Base-by-base conservation (phyloP, 92 coral and sea anemone species). In the Umimayanthus kanabou region DNA sequence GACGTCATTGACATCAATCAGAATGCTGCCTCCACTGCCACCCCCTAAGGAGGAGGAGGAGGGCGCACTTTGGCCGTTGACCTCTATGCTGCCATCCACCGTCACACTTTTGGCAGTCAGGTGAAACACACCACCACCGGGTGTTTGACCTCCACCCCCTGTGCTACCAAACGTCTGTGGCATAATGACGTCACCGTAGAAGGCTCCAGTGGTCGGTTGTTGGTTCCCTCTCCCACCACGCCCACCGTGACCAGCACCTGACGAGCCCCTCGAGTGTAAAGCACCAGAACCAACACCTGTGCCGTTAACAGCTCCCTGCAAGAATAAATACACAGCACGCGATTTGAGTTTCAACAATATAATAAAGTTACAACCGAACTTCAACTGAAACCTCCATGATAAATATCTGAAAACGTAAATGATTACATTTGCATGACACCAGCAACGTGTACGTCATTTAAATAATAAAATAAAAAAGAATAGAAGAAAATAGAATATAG, bases 231-330 rank as follows among this genome's bases (percentile, higher is more conserved):
- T 82, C 61, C 95, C 95, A 73, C 95, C 95, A 71, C 93, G 91
- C 20, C 95, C 95, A 43, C 95, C 95, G 85, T 93, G 95, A 9
- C 95, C 95, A 57, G 95, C 95, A 29, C 95, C 95, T 13, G 95
- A 93, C 16, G 93, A 90, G 15, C 95, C 95, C 37, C 89, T 79
- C 2, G 91, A 66, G 37, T 87, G 76, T 65, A 45, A 87, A 37
- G 64, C 69, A 20, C 95, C 95, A 70, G 86, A 72, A 57, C 94
- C 94, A 42, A 65, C 55, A 30, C 92, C 92, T 47, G 80, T 14
- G 30, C 89, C 94, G 76, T 81, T 92, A 9, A 89, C 89, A 4
- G 8, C 78, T 20, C 92, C 88, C 94, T 92, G 67, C 22, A 84
- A 58, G n/a, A 55, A 67, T 55, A 20, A 73, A 72, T 45, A 22